These are phyloP conservation scores for Heliconius hortense DNA, from an alignment of 2,888 invertebrate species.

Conservation along the genomic window DNA sequence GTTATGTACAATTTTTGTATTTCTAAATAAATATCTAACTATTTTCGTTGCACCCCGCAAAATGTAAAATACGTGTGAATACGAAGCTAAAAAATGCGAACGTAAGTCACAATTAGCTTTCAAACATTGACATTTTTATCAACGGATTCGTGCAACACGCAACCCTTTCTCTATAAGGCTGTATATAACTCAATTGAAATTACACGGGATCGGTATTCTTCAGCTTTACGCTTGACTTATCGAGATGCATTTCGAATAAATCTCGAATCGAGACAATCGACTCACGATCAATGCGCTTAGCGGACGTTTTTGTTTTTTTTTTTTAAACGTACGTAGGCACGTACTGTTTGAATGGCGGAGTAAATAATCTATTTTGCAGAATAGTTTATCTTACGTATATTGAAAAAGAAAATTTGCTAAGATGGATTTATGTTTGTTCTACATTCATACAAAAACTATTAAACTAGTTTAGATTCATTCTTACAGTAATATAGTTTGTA, in stretches of 20 bases:
- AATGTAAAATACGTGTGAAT: background rate
- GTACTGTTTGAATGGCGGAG: constrained; percentile 21
- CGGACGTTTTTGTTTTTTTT: constrained; percentile 29
- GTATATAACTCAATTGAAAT: constrained; percentile 44
- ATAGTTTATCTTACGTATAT: background rate
- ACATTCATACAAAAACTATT: no score
- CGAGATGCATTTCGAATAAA: constrained; percentile 58
- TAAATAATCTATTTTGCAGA: constrained; percentile 9
- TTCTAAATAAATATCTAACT: background rate
- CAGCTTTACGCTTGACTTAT: constrained; percentile 51
- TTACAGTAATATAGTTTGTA: no score
- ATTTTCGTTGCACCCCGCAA: background rate
- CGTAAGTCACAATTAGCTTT: constrained; percentile 7
- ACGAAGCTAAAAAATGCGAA: background rate
- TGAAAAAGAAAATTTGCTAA: background rate
- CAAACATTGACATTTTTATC: constrained; percentile 23
- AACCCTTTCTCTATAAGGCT: constrained; percentile 31
- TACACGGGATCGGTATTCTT: constrained; percentile 36
- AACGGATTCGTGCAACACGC: constrained; percentile 37
- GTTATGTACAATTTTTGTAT: no score
- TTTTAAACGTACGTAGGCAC: background rate
- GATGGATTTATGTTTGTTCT: background rate
- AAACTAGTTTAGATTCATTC: no score
- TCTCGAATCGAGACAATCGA: constrained; percentile 59
- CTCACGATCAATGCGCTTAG: constrained; percentile 44